These are phyloP conservation scores for Fopius arisanus DNA, from an alignment of 1,140 invertebrate genomes.

Conservation along the genomic window DNA sequence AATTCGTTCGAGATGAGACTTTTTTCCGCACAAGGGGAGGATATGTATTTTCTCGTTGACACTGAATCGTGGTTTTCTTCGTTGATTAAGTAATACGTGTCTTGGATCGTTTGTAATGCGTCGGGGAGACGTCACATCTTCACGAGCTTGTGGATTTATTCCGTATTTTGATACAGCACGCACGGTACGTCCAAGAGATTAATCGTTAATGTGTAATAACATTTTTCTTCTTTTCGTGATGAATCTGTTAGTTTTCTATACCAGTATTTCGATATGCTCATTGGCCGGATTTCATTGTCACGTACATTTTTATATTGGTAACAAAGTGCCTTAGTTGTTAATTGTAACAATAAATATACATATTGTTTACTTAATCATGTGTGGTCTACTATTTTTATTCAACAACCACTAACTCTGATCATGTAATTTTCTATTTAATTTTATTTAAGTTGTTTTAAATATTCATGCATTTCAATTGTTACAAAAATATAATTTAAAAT, in stretches of 20 bases:
- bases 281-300: constrained; percentile 56
- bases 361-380: constrained; percentile 60
- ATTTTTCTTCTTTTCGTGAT: constrained; percentile 23
- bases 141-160: neutral
- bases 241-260: constrained; percentile 58
- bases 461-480: no score
- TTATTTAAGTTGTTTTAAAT: no score
- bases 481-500: no score
- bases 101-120: neutral
- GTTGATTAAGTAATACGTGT: no score
- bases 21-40: neutral
- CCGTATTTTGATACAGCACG: neutral
- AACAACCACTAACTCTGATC: no score
- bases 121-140: neutral
- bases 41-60: constrained; percentile 3
- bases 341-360: constrained; percentile 61
- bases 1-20: neutral
- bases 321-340: constrained; percentile 61
- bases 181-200: neutral
- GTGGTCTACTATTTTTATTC: neutral
- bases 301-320: constrained; percentile 63
- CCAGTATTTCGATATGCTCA: constrained; percentile 64
- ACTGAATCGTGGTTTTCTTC: neutral
- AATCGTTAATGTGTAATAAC: constrained; percentile 52
- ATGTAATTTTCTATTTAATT: no score